Conservation (phyloP, 2,797 vertebrate genomes). For the Rachycentron canadum region DNA sequence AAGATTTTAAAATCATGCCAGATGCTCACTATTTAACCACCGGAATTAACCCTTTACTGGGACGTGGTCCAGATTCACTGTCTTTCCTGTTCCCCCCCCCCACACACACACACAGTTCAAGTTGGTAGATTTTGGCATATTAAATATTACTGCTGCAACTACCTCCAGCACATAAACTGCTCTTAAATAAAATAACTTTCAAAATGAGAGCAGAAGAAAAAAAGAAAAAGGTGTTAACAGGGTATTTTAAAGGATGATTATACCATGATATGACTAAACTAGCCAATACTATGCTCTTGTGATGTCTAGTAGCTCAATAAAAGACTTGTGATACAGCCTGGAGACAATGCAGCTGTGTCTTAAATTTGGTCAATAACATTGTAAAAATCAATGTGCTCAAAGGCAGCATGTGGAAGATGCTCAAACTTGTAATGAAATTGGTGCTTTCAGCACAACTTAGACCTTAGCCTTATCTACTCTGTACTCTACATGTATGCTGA, state of each 20-base stretch:
- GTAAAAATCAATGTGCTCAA: conserved; percentile 60
- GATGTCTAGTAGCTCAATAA: conserved; percentile 47
- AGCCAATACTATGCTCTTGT: conserved; percentile 7
- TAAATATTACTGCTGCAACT: conserved; percentile 26
- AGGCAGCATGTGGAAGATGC: conserved; percentile 22
- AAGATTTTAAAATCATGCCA: conserved; percentile 59
- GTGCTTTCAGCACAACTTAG: conserved; percentile 32
- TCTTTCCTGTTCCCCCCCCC: no score
- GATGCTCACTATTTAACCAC: conserved; percentile 64
- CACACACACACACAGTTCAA: conserved; percentile 5
- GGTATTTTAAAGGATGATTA: conserved; percentile 35
- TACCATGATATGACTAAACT: conserved; percentile 26
- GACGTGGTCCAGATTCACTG: conserved; percentile 54
- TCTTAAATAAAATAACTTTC: conserved; percentile 14
- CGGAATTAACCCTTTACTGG: conserved; percentile 63
- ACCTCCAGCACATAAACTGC: conserved; percentile 10
- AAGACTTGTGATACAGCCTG: conserved; percentile 39
- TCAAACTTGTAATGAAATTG: conserved; percentile 50
- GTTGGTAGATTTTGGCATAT: conserved; percentile 10
- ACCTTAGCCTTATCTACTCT: conserved; percentile 24
- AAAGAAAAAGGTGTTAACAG: conserved; percentile 20
- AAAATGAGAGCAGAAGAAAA: background rate
- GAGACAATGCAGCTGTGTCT: conserved; percentile 37
- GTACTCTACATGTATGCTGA: conserved; percentile 2
- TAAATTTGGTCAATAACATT: conserved; percentile 42